Percentiles rank a stretch among this genome's conserved stretches.
These are phyloP conservation scores for Natator depressus DNA, from an alignment of 2,113 vertebrate species.

Conservation along the genomic window DNA sequence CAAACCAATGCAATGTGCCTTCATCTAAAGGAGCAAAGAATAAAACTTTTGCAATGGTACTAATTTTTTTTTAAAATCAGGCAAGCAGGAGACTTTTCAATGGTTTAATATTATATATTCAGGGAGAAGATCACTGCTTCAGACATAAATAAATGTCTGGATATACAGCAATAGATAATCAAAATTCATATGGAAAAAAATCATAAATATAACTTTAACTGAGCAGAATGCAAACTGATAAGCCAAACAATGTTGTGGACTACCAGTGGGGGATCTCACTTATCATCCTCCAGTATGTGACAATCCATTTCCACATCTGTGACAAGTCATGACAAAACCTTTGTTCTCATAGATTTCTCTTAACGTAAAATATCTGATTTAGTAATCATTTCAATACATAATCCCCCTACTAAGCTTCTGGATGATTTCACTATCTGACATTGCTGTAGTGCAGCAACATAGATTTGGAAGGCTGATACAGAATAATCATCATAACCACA, in stretches of 20 bases:
- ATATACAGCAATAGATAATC: conserved; percentile 40
- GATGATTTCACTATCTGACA: conserved; percentile 56
- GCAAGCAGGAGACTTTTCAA: conserved; percentile 42
- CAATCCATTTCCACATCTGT: conserved; percentile 41
- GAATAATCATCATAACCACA: conserved; percentile 53
- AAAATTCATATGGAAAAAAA: conserved; percentile 35
- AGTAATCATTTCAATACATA: conserved; percentile 71
- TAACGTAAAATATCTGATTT: conserved; percentile 52
- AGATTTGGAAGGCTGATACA: conserved; percentile 65
- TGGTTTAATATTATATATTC: conserved; percentile 33
- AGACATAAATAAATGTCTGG: conserved; percentile 40
- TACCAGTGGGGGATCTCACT: conserved; percentile 43
- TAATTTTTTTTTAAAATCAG: neutral
- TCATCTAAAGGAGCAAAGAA: conserved; percentile 16
- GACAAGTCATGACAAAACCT: conserved; percentile 56
- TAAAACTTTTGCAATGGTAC: neutral
- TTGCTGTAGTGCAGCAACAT: conserved; percentile 33
- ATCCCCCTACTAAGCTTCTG: conserved; percentile 57
- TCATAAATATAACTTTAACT: conserved; percentile 11
- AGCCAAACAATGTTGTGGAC: conserved; percentile 19
- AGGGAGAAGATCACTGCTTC: conserved; percentile 8
- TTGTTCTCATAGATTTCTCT: conserved; percentile 57
- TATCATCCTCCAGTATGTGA: conserved; percentile 33
- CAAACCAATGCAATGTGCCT: conserved; percentile 42
- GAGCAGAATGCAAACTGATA: conserved; percentile 46